Conservation (phyloP, 2,113 vertebrate genomes). For the Polyodon spathula region DNA sequence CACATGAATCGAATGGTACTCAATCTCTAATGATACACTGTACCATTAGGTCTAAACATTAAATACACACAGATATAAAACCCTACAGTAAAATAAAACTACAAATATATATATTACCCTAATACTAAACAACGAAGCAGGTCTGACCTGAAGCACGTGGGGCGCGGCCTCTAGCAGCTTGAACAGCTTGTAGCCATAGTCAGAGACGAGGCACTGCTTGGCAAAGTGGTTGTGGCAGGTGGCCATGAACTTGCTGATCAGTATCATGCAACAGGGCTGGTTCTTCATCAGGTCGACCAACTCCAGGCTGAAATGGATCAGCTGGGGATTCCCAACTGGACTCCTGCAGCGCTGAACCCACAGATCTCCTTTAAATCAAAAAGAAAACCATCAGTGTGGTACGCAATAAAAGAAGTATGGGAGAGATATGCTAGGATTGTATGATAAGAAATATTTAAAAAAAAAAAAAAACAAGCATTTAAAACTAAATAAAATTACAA, state of each 20-base stretch:
- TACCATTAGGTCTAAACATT: not conserved
- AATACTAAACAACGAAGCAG: not conserved
- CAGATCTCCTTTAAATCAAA: conserved; percentile 56
- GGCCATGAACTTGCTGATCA: conserved; percentile 87
- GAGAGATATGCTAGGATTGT: no score
- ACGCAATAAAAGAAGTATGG: accelerated
- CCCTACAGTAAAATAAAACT: no score
- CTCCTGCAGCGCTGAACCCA: conserved; percentile 91
- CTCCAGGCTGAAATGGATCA: conserved; percentile 94
- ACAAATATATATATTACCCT: no score
- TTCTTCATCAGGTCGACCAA: conserved; percentile 87
- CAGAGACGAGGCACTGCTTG: conserved; percentile 92
- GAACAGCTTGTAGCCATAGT: conserved; percentile 89
- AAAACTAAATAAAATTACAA: no score
- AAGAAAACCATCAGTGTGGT: not conserved
- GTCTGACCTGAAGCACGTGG: conserved; percentile 80
- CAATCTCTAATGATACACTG: not conserved
- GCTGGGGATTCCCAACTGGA: conserved; percentile 89
- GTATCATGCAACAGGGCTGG: conserved; percentile 76
- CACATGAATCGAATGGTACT: not conserved
- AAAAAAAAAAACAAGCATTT: no score
- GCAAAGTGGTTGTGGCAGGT: conserved; percentile 94
- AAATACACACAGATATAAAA: not conserved
- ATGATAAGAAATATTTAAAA: no score
- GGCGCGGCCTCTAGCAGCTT: conserved; percentile 91